phyloP scores from a whole-genome alignment of 53 echinoderm and acorn worm genomes.

The Temnopleurus reevesii region DNA sequence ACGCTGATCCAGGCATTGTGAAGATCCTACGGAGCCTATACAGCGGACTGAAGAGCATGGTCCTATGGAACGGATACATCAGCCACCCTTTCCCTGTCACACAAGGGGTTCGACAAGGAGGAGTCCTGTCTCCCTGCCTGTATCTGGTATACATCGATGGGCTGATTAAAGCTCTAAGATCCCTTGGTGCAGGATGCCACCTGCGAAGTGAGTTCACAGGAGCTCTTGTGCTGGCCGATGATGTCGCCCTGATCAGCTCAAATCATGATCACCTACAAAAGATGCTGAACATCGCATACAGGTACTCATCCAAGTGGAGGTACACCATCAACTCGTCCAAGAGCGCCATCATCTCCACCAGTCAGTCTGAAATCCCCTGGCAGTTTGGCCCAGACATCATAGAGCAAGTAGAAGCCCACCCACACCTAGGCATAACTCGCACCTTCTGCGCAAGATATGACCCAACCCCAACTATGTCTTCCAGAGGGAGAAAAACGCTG shows the following conservation, averaged over 20 bases:
- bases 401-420: background rate
- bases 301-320: background rate
- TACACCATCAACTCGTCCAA: background rate
- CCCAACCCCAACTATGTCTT: background rate
- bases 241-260: background rate
- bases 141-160: constrained; percentile 30
- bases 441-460: too few species aligned
- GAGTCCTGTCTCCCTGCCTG: background rate
- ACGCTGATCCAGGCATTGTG: background rate
- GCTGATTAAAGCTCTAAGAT: constrained; percentile 8
- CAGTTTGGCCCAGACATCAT: background rate
- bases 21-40: background rate
- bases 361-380: background rate
- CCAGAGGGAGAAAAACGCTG: background rate
- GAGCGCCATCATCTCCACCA: background rate
- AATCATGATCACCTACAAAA: background rate
- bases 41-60: background rate
- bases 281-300: background rate
- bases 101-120: background rate
- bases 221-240: background rate
- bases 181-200: background rate
- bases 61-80: background rate
- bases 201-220: background rate
- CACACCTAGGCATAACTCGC: background rate
- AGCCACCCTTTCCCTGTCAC: background rate